Percentiles rank a stretch among this genome's conserved stretches.
phyloP scores from a whole-genome alignment of 2,888 invertebrate species.

The Eristalis arbustorum region DNA sequence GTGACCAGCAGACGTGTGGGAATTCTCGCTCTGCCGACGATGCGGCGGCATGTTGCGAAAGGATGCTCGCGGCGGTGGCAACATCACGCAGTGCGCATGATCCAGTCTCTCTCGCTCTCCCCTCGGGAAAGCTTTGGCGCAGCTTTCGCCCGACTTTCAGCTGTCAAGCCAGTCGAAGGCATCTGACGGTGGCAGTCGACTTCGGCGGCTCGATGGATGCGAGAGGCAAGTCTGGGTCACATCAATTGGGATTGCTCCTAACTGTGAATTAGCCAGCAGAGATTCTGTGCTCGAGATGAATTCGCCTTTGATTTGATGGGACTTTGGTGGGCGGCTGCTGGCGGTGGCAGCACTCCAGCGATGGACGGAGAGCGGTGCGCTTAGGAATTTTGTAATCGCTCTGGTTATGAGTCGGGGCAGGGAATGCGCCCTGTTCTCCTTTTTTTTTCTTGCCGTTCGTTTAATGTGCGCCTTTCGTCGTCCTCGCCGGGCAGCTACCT shows the following conservation, averaged over 20 bases:
- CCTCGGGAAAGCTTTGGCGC: not conserved
- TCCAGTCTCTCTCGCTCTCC: constrained; percentile 10
- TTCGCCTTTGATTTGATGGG: constrained; percentile 19
- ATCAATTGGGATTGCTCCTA: constrained; percentile 53
- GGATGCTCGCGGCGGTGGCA: constrained; percentile 3
- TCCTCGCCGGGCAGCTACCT: constrained; percentile 5
- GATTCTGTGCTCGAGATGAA: constrained; percentile 34
- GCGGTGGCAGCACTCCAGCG: not conserved
- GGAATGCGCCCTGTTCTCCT: not conserved
- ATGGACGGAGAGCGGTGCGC: constrained; percentile 16
- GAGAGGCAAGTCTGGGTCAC: not conserved
- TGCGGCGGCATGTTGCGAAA: constrained; percentile 40
- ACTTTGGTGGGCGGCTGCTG: not conserved
- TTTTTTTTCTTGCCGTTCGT: not conserved
- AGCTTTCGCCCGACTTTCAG: not conserved
- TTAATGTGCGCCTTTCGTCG: too few relatives aligned
- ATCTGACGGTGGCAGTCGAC: not conserved
- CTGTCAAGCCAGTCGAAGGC: not conserved
- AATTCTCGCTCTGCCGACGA: not conserved
- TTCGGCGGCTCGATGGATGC: not conserved
- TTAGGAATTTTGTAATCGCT: constrained; percentile 61
- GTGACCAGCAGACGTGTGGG: constrained; percentile 12
- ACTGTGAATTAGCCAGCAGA: constrained; percentile 67
- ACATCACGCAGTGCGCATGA: constrained; percentile 41
- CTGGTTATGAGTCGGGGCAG: constrained; percentile 34